Conservation (phyloP, 2,888 invertebrate genomes). For the Ochropleura leucogaster region DNA sequence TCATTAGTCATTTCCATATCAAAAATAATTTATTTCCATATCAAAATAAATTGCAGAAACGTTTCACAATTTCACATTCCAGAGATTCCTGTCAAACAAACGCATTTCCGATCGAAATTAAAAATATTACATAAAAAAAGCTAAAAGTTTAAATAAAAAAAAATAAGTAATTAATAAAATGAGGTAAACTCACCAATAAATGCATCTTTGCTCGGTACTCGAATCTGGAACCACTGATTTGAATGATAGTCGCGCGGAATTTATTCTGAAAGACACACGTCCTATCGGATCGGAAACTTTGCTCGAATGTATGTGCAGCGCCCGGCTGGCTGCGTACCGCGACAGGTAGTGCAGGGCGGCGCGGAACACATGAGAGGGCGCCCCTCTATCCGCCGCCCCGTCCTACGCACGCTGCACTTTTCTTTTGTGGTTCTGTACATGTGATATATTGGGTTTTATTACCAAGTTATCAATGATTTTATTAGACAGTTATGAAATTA, state of each 20-base stretch:
- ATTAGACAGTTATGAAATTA: neutral
- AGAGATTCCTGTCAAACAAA: neutral
- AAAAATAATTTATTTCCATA: neutral
- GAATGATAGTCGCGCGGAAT: neutral
- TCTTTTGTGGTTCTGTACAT: neutral
- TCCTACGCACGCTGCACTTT: neutral
- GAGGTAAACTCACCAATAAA: slow-evolving; percentile 36
- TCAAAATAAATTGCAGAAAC: neutral
- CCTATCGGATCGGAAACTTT: slow-evolving; percentile 62
- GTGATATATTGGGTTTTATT: no score
- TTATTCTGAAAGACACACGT: slow-evolving; percentile 54
- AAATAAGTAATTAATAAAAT: neutral
- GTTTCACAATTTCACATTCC: neutral
- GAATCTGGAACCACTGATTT: neutral
- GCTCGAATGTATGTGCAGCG: slow-evolving; percentile 71
- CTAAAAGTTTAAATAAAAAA: neutral
- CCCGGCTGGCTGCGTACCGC: slow-evolving; percentile 28
- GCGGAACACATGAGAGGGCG: neutral
- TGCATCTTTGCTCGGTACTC: neutral
- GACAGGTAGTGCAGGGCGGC: slow-evolving; percentile 67
- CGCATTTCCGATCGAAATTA: neutral
- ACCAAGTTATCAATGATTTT: neutral
- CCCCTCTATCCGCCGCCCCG: neutral
- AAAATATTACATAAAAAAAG: neutral
- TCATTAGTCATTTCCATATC: neutral